A percentile compares a stretch with the other conserved stretches of the same genome.
These are phyloP conservation scores for Heliconius hortense DNA, from an alignment of 2,888 invertebrate genomes.

Conservation along the genomic window DNA sequence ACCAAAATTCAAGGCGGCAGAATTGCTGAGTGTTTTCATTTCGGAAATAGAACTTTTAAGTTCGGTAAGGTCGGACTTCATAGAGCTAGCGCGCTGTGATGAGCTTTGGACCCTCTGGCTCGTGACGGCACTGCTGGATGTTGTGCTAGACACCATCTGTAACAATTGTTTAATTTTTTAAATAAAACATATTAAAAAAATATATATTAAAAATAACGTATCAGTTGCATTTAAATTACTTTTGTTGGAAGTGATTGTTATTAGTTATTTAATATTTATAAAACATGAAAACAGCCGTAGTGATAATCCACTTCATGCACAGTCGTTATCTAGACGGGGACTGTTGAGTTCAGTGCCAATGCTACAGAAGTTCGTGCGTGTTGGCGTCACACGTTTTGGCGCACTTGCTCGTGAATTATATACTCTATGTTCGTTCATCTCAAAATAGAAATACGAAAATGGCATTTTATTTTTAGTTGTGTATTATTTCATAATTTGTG, in stretches of 20 bases:
- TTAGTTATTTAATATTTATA: slow-evolving; percentile 26
- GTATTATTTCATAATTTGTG: slow-evolving; percentile 16
- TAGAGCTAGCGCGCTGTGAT: slow-evolving; percentile 86
- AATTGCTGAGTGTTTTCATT: slow-evolving; percentile 88
- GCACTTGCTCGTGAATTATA: slow-evolving; percentile 66
- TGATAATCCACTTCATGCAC: slow-evolving; percentile 54
- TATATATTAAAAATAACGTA: background rate
- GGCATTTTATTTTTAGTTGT: slow-evolving; percentile 37
- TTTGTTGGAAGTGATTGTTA: background rate
- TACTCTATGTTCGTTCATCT: slow-evolving; percentile 60
- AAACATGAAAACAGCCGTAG: slow-evolving; percentile 40
- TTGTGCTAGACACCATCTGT: slow-evolving; percentile 80
- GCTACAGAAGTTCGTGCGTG: slow-evolving; percentile 67
- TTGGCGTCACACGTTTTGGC: slow-evolving; percentile 77
- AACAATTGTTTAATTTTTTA: slow-evolving; percentile 33
- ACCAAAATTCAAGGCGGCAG: slow-evolving; percentile 72
- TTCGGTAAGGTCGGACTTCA: slow-evolving; percentile 90
- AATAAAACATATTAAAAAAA: background rate
- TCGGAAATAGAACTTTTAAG: slow-evolving; percentile 92
- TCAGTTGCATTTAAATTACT: background rate
- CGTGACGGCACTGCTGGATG: slow-evolving; percentile 82
- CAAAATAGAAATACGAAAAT: slow-evolving; percentile 44
- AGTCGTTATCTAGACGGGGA: slow-evolving; percentile 75
- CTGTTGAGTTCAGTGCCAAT: slow-evolving; percentile 78
- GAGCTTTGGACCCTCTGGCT: slow-evolving; percentile 83